These are phyloP conservation scores for Serripes groenlandicus DNA, from an alignment of 2,888 invertebrate species.

Conservation along the genomic window DNA sequence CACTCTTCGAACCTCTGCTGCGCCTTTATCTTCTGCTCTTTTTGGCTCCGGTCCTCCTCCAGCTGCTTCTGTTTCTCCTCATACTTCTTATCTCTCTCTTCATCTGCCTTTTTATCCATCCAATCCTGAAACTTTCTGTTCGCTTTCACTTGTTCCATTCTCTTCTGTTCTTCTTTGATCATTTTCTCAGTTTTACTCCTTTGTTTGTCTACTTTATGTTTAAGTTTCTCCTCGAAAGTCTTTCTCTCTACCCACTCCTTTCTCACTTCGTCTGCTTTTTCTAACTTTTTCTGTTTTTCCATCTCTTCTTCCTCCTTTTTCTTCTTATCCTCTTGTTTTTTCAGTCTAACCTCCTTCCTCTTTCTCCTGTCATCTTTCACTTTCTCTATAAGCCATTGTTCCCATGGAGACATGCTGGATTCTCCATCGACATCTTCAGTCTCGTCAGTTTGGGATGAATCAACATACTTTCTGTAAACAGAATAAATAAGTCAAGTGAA, in stretches of 20 bases:
- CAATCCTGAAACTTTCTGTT: constrained; percentile 76
- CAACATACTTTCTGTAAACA: constrained; percentile 67
- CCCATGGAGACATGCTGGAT: constrained; percentile 80
- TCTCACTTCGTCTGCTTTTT: constrained; percentile 70
- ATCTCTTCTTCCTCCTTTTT: constrained; percentile 71
- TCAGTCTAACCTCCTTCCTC: constrained; percentile 64
- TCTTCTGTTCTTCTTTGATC: constrained; percentile 74
- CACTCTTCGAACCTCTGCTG: constrained; percentile 79
- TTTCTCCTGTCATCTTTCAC: constrained; percentile 76
- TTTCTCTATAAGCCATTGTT: constrained; percentile 83
- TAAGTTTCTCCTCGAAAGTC: constrained; percentile 63
- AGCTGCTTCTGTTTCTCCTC: constrained; percentile 73
- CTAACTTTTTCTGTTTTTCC: constrained; percentile 69
- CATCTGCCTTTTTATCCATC: constrained; percentile 76
- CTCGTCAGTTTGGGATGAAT: constrained; percentile 64
- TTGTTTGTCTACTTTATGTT: constrained; percentile 71
- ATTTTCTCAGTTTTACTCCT: constrained; percentile 70
- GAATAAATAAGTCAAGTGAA: no score
- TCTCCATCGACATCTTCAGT: constrained; percentile 59
- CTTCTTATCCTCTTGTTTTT: constrained; percentile 70
- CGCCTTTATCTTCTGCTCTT: constrained; percentile 72
- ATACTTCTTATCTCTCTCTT: constrained; percentile 73
- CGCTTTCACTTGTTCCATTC: constrained; percentile 70
- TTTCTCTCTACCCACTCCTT: constrained; percentile 80
- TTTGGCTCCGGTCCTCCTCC: constrained; percentile 72